These are phyloP conservation scores for Cryptocheilus praepositus DNA, from an alignment of 2,888 invertebrate genomes.

Conservation along the genomic window DNA sequence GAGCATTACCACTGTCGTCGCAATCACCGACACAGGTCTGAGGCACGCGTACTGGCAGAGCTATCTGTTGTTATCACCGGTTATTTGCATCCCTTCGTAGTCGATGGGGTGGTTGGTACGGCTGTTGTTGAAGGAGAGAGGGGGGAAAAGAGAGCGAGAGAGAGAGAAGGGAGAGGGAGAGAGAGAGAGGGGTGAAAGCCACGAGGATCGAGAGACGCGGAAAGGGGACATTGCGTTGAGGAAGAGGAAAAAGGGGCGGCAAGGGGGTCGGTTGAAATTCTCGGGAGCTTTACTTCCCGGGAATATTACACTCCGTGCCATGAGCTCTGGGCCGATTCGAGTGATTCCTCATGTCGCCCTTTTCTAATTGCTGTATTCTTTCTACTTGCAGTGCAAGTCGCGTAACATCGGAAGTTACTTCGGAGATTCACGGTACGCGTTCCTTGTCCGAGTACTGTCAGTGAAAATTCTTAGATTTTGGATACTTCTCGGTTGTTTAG, in stretches of 20 bases:
- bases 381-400: neutral
- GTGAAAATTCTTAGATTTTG: too few species aligned
- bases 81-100: constrained; percentile 72
- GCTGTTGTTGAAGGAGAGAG: constrained; percentile 8
- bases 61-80: constrained; percentile 74
- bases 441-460: too few species aligned
- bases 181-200: neutral
- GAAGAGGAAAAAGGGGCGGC: constrained; percentile 11
- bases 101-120: constrained; percentile 37
- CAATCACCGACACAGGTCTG: constrained; percentile 50
- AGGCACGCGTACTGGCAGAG: constrained; percentile 57
- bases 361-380: constrained; percentile 39
- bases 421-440: too few species aligned
- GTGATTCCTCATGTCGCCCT: constrained; percentile 55
- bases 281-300: constrained; percentile 67
- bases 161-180: constrained; percentile 14
- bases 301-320: constrained; percentile 65
- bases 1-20: constrained; percentile 19
- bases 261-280: constrained; percentile 57
- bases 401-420: too few species aligned
- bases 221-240: constrained; percentile 19
- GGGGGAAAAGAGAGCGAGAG: constrained; percentile 21
- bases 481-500: too few species aligned
- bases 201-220: constrained; percentile 24
- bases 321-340: constrained; percentile 55